Base-by-base conservation (phyloP, 2,888 invertebrate genomes). In the Aquatica leii region DNA sequence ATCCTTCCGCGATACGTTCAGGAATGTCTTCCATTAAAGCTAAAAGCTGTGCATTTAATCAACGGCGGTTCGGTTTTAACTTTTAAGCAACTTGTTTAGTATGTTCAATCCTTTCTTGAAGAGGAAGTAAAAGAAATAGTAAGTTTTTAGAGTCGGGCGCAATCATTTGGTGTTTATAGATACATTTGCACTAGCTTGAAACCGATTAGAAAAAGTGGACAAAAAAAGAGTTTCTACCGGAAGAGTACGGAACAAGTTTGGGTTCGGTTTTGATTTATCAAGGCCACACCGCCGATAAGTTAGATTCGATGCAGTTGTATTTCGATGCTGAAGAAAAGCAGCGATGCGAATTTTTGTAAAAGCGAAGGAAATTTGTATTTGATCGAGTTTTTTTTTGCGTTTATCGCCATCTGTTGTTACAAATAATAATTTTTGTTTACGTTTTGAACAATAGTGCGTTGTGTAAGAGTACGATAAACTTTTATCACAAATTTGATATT, bases 1-100 rank as follows among this genome's bases (percentile, higher is more conserved):
- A 86, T 86, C 74, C 88, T 89, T 78, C 87, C 89, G 80, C 83
- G 84, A 62, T 91, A 88, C 77, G 78, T 90, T 1, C 90, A 91
- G 76, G 90, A 91, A 71, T 90, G 86, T 14, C 78, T 88, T 78
- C 90, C 90, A 0, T 84, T 89, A 1, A 84, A 88, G 60, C 83
- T 91, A 78, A 85, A 85, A 69, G 87, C 84, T 0, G 88, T 90
- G 56, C 89, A 91, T 75, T 84, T 91, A 0, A 77, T 91, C 51
- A 91, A 91, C 72, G 79, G 79, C 0, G 78, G 80, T 0, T 81
- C 83, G 71, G 81, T 85, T 62, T 75, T 84, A 53, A 82, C 74
- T 68, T 84, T 24, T 74, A 84, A n/a, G n/a, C 72, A 68, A 79
- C 1, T 74, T 85, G 14, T 55, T 84, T 1, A 82, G n/a, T n/a